Base-by-base conservation (phyloP, 2,113 vertebrate genomes). In the Puma concolor region DNA sequence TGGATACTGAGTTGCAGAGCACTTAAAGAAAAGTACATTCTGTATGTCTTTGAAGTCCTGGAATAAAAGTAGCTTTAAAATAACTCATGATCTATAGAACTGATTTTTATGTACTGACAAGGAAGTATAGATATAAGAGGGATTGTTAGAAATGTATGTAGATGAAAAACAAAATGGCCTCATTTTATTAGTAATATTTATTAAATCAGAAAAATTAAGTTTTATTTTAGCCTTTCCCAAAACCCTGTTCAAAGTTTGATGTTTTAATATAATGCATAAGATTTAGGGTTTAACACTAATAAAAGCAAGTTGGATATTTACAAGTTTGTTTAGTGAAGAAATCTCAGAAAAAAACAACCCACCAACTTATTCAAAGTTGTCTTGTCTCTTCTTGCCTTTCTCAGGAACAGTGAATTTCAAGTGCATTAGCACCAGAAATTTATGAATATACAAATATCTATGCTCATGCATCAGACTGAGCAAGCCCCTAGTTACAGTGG, bases 391-490 rank as follows among this genome's bases (percentile, higher is more conserved):
- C 12, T 4, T 91, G 12, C 50, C 67, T 93, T 79, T 71, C 96
- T 92, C 52, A 63, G 64, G 71, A 95, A 82, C 25, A 48, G 57
- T 44, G 76, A 90, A 63, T 92, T 95, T 95, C 86, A 97, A 95
- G 67, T 33, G 15, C 25, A 66, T 15, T 36, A 17, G 50, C 69
- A 27, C n/a, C 38, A 84, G 83, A 93, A 81, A 97, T 94, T 29
- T 81, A 94, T 95, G 92, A 88, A 80, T 97, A 89, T 84, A 84
- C 64, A 96, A 93, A 86, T 88, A 86, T 64, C 81, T 96, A 2
- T 94, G 89, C 48, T 97, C 69, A 80, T 27, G 91, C 52, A 71
- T 52, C 29, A 94, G 48, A 67, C 52, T 89, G 80, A 79, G 91
- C 93, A 96, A 94, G 66, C 25, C 31, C 71, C 50, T 81, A 41